A percentile compares a stretch with the other conserved stretches of the same genome.
Evolutionary conservation across 2,113 vertebrate genomes (phyloP).

Genomic region (Phoenicopterus ruber): DNA sequence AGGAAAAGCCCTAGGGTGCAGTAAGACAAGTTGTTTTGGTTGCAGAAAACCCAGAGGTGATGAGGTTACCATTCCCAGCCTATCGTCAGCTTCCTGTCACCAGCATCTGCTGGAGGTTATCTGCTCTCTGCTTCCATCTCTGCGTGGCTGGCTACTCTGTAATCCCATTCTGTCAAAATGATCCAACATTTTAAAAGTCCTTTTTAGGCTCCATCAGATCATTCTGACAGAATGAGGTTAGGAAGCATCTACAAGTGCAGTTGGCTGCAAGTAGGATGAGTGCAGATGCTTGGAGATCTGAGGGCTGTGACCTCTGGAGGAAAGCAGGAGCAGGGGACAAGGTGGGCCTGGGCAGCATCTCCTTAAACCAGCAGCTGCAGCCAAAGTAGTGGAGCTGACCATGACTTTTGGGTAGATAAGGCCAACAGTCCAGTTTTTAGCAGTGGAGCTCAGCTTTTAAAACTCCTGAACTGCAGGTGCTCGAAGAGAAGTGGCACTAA

Average conservation of each 20-base stretch:
- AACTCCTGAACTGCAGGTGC: background rate
- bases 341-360: background rate
- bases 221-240: conserved; percentile 43
- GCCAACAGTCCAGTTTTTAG: background rate
- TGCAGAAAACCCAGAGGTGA: background rate
- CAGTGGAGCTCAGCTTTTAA: background rate
- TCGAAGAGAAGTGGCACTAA: background rate
- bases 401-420: background rate
- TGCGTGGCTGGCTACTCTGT: background rate
- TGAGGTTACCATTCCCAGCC: background rate
- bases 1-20: background rate
- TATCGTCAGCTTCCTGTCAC: background rate
- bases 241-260: background rate
- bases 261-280: background rate
- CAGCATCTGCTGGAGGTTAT: background rate
- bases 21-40: background rate
- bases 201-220: background rate
- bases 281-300: background rate
- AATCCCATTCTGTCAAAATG: background rate
- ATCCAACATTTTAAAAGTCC: background rate
- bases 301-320: background rate
- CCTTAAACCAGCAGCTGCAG: background rate
- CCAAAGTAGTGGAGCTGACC: background rate
- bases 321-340: background rate
- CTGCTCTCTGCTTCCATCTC: background rate